Percentiles rank a stretch among this genome's conserved stretches.
These are phyloP conservation scores for Polydrusus pterygomalis DNA, from an alignment of 2,888 invertebrate species.

Conservation along the genomic window DNA sequence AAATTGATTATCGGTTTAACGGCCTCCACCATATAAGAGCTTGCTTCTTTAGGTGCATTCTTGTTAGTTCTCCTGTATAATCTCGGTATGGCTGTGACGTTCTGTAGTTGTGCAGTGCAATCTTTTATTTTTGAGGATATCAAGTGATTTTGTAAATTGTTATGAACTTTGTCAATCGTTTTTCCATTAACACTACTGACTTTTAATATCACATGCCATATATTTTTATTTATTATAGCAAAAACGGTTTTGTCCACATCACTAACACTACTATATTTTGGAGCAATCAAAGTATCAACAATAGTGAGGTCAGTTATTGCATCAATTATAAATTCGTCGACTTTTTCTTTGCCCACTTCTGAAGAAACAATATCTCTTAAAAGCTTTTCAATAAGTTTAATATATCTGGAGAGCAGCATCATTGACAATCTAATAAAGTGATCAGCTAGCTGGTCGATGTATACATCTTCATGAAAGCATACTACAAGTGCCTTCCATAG, in stretches of 20 bases:
- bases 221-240: slow-evolving; percentile 61
- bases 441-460: slow-evolving; percentile 84
- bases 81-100: slow-evolving; percentile 95
- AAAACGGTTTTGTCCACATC: slow-evolving; percentile 62
- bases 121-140: slow-evolving; percentile 66
- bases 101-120: slow-evolving; percentile 79
- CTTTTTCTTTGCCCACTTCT: slow-evolving; percentile 40
- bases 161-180: slow-evolving; percentile 60
- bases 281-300: slow-evolving; percentile 59
- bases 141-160: slow-evolving; percentile 60
- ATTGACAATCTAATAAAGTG: slow-evolving; percentile 93
- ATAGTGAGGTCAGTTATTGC: slow-evolving; percentile 64
- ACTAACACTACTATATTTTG: slow-evolving; percentile 47
- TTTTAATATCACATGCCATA: slow-evolving; percentile 60
- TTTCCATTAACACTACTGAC: slow-evolving; percentile 58
- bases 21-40: slow-evolving; percentile 77
- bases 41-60: slow-evolving; percentile 87
- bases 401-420: slow-evolving; percentile 87
- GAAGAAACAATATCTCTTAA: slow-evolving; percentile 26
- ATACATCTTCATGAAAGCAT: slow-evolving; percentile 89
- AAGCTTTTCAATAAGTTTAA: slow-evolving; percentile 78
- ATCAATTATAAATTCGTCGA: slow-evolving; percentile 64
- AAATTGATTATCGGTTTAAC: slow-evolving; percentile 76
- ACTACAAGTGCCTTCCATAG: slow-evolving; percentile 71
- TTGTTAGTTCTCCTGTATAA: slow-evolving; percentile 94